phyloP scores from a whole-genome alignment of 1,140 invertebrate species.

The Solenopsis invicta region DNA sequence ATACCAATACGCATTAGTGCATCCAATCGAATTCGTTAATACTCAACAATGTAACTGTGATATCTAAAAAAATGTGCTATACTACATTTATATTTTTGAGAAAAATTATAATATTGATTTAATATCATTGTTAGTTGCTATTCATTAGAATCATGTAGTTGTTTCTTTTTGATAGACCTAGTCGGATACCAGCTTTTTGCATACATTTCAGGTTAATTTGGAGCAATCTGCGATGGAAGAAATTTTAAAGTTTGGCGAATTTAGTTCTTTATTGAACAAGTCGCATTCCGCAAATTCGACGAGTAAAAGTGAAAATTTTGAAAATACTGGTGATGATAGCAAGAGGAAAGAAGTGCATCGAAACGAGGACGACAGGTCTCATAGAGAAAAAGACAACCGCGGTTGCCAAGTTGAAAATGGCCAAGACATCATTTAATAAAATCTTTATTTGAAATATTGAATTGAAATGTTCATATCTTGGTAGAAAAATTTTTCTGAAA shows the following conservation, averaged over 20 bases:
- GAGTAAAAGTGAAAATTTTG: slow-evolving; percentile 59
- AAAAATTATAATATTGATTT: too few relatives aligned
- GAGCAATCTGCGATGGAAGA: slow-evolving; percentile 83
- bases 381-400: slow-evolving; percentile 67
- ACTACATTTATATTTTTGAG: too few relatives aligned
- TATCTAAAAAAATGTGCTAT: too few relatives aligned
- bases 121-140: too few relatives aligned
- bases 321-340: slow-evolving; percentile 12
- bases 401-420: slow-evolving; percentile 73
- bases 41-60: too few relatives aligned
- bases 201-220: slow-evolving; percentile 77
- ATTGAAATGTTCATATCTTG: slow-evolving; percentile 6
- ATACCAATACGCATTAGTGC: too few relatives aligned
- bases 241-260: slow-evolving; percentile 84
- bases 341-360: slow-evolving; percentile 43
- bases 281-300: slow-evolving; percentile 77
- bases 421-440: slow-evolving; percentile 71
- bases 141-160: too few relatives aligned
- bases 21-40: too few relatives aligned
- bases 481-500: too few relatives aligned
- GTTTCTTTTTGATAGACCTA: too few relatives aligned
- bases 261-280: slow-evolving; percentile 84
- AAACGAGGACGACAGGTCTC: slow-evolving; percentile 50
- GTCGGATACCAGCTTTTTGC: neutral
- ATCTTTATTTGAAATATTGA: slow-evolving; percentile 1